Conservation (phyloP, 2,797 vertebrate genomes). For the Peromyscus melanophrys region DNA sequence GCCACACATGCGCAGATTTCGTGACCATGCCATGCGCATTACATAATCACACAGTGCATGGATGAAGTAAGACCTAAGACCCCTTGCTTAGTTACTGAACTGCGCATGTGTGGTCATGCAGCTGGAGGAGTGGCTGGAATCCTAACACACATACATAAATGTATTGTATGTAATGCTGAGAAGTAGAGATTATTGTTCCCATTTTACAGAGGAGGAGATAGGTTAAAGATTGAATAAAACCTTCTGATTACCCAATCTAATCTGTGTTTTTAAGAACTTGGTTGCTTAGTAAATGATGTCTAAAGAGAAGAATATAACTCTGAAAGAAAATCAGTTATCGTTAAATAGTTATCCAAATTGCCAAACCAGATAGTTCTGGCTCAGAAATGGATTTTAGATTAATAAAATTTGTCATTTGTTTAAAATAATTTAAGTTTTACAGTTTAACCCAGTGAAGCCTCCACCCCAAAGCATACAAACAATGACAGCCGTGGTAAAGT, state of each 20-base stretch:
- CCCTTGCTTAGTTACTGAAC: no score
- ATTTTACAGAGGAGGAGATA: conserved; percentile 4
- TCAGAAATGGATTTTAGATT: conserved; percentile 39
- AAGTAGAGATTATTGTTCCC: neutral
- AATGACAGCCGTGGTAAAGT: conserved; percentile 78
- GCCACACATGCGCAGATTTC: no score
- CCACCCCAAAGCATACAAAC: conserved; percentile 30
- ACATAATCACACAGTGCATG: no score
- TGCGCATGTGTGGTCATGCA: no score
- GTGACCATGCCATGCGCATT: no score
- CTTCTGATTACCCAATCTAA: neutral
- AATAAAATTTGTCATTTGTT: conserved; percentile 14
- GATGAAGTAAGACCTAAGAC: no score
- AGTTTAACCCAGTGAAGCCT: conserved; percentile 65
- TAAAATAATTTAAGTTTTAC: conserved; percentile 77
- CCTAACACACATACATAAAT: neutral
- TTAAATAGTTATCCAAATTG: conserved; percentile 8
- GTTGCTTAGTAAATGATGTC: neutral
- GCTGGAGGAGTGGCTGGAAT: no score
- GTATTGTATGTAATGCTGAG: neutral
- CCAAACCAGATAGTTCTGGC: neutral
- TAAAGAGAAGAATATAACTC: conserved; percentile 34
- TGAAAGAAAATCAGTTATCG: conserved; percentile 25
- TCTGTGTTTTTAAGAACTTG: conserved; percentile 5
- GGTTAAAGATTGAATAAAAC: conserved; percentile 47